Percentiles rank a stretch among this genome's conserved stretches.
Evolutionary conservation across 2,888 invertebrate genomes (phyloP).

Genomic region (Lysandra bellargus): DNA sequence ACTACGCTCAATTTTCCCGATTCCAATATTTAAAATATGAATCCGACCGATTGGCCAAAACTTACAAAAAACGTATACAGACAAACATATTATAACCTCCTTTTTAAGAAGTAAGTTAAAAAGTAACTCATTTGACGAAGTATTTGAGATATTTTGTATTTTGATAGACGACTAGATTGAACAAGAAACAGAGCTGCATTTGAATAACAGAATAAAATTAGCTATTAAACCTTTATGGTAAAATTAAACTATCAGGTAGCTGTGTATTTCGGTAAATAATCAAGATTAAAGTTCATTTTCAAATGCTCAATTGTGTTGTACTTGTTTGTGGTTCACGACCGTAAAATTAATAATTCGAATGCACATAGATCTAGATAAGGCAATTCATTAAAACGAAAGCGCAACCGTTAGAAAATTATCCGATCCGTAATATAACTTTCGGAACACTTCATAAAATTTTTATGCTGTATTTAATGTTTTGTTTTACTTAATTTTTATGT

Average conservation of each 20-base stretch:
- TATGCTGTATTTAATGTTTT: slow-evolving; percentile 7
- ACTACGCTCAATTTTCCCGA: too few relatives aligned
- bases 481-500: slow-evolving; percentile 21
- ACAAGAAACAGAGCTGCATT: too few relatives aligned
- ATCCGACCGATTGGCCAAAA: too few relatives aligned
- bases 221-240: slow-evolving; percentile 25
- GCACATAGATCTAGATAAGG: slow-evolving; percentile 30
- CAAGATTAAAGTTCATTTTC: slow-evolving; percentile 9
- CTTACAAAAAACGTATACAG: too few relatives aligned
- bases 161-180: background rate
- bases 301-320: slow-evolving; percentile 7
- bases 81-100: too few relatives aligned
- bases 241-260: slow-evolving; percentile 5
- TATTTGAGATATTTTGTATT: too few relatives aligned
- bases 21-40: too few relatives aligned
- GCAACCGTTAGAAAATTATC: slow-evolving; percentile 34
- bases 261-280: slow-evolving; percentile 5
- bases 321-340: background rate
- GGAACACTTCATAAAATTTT: slow-evolving; percentile 42
- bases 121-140: too few relatives aligned
- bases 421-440: slow-evolving; percentile 32
- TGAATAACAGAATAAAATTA: background rate
- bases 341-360: slow-evolving; percentile 35
- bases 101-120: too few relatives aligned
- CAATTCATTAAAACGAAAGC: slow-evolving; percentile 36